Conservation (phyloP, 2,797 vertebrate genomes). For the Hoplostethus atlanticus region DNA sequence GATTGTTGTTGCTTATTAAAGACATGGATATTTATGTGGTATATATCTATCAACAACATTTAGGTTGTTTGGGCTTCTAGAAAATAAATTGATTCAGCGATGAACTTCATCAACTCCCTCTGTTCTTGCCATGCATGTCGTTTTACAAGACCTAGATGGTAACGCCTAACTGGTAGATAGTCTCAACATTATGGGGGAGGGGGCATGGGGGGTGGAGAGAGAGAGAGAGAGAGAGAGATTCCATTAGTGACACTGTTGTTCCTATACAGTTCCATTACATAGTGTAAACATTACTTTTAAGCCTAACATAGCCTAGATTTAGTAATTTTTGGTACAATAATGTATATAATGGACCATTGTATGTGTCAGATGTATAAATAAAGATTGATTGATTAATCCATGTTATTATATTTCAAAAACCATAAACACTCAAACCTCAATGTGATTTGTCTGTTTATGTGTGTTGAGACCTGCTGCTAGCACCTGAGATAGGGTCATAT, state of each 20-base stretch:
- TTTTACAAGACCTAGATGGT: conserved; percentile 48
- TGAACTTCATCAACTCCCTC: conserved; percentile 71
- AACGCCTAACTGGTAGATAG: conserved; percentile 44
- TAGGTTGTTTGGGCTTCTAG: conserved; percentile 73
- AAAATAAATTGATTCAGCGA: conserved; percentile 75
- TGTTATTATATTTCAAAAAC: too few species aligned
- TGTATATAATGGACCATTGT: not conserved
- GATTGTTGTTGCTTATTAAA: conserved; percentile 71
- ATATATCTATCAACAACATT: conserved; percentile 78
- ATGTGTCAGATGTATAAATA: too few species aligned
- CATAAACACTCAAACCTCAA: too few species aligned
- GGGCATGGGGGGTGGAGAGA: not conserved
- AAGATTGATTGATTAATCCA: too few species aligned
- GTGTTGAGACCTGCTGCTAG: too few species aligned
- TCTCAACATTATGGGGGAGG: conserved; percentile 7
- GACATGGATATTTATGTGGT: conserved; percentile 78
- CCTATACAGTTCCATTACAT: not conserved
- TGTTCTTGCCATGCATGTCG: conserved; percentile 63
- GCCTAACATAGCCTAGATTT: not conserved
- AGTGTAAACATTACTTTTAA: not conserved
- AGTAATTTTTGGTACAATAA: not conserved
- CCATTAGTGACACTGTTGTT: not conserved
- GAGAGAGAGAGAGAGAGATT: not conserved
- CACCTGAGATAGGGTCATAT: too few species aligned
- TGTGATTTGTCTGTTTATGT: too few species aligned